phyloP scores from a whole-genome alignment of 2,888 invertebrate genomes.

The Exocentrus adspersus region DNA sequence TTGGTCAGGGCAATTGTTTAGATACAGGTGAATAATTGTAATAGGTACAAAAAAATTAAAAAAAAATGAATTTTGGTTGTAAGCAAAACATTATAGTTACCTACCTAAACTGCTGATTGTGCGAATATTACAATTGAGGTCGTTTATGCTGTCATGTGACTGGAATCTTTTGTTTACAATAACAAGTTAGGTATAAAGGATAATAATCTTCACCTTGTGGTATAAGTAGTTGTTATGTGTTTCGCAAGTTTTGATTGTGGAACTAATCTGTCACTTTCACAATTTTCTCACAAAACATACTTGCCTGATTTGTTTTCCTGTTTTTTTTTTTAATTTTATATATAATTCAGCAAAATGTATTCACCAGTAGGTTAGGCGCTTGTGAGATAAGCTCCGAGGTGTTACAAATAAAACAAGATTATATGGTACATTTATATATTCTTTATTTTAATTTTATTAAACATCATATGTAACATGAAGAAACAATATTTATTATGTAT shows the following conservation, averaged over 20 bases:
- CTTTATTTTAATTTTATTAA: slow-evolving; percentile 43
- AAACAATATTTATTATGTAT: slow-evolving; percentile 40
- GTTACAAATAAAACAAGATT: background rate
- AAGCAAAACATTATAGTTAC: too few species aligned
- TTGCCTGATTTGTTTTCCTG: too few species aligned
- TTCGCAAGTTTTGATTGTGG: background rate
- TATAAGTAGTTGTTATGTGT: background rate
- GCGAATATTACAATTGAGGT: slow-evolving; percentile 23
- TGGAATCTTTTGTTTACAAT: slow-evolving; percentile 25
- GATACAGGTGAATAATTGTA: too few species aligned
- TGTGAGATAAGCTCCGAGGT: too few species aligned
- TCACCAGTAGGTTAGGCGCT: too few species aligned
- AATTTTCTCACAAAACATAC: too few species aligned
- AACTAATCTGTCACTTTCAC: background rate
- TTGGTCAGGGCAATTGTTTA: too few species aligned
- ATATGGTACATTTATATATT: slow-evolving; percentile 16
- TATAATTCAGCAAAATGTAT: too few species aligned
- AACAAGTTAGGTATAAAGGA: background rate
- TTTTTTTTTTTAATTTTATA: too few species aligned
- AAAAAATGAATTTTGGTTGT: too few species aligned
- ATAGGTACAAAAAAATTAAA: too few species aligned
- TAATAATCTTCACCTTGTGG: background rate
- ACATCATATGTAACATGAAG: slow-evolving; percentile 48
- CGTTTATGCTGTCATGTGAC: slow-evolving; percentile 28
- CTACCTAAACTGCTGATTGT: too few species aligned